phyloP scores from a whole-genome alignment of 2,113 vertebrate genomes.

The Plectropomus leopardus region DNA sequence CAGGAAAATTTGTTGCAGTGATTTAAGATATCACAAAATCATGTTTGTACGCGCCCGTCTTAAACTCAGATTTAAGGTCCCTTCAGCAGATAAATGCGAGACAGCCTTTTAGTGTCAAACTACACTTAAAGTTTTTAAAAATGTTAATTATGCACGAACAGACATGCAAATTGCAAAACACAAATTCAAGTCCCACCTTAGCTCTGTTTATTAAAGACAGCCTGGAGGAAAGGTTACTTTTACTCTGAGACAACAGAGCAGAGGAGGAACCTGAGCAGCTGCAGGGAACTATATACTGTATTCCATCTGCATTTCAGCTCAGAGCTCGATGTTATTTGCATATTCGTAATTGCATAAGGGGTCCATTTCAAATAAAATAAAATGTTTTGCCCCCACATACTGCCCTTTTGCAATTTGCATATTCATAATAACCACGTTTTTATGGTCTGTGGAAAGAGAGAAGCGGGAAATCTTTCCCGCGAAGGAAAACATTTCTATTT shows the following conservation, averaged over 20 bases:
- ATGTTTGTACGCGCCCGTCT: neutral
- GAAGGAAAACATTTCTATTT: constrained; percentile 23
- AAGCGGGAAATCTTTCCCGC: neutral
- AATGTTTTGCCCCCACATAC: constrained; percentile 30
- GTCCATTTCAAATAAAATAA: constrained; percentile 50
- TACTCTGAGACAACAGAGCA: neutral
- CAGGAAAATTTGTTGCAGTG: too few relatives aligned
- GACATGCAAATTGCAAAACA: neutral
- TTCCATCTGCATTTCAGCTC: constrained; percentile 43
- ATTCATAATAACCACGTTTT: constrained; percentile 39
- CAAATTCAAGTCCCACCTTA: neutral
- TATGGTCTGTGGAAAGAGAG: neutral
- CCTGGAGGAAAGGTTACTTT: neutral
- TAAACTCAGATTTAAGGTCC: neutral
- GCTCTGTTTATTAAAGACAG: constrained; percentile 9
- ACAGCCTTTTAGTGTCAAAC: neutral
- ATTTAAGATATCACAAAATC: neutral
- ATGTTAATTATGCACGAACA: constrained; percentile 4
- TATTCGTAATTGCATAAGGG: constrained; percentile 56
- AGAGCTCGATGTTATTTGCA: constrained; percentile 32
- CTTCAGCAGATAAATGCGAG: neutral
- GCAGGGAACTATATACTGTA: neutral
- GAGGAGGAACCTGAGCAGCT: constrained; percentile 26
- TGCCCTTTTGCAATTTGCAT: constrained; percentile 45
- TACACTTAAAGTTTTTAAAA: neutral